A percentile compares a stretch with the other conserved stretches of the same genome.
Evolutionary conservation across 2,113 vertebrate genomes (phyloP).

Genomic region (Haplochromis burtoni): DNA sequence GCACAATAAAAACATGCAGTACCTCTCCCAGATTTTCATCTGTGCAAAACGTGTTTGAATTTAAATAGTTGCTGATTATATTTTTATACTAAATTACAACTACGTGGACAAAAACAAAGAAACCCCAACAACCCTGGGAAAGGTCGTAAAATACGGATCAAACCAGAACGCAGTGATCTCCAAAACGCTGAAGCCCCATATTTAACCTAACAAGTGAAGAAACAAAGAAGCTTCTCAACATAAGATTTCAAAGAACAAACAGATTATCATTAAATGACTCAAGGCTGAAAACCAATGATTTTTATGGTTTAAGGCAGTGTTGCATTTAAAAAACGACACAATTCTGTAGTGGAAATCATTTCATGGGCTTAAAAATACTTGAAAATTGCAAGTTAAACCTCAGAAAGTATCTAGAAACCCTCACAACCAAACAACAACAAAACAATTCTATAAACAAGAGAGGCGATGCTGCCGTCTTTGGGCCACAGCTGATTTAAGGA

Average conservation of each 20-base stretch:
- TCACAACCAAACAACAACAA: neutral
- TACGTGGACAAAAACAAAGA: neutral
- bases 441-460: neutral
- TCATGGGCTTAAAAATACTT: neutral
- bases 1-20: neutral
- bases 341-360: neutral
- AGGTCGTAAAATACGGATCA: accelerated
- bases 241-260: neutral
- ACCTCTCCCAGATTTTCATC: neutral
- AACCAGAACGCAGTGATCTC: neutral
- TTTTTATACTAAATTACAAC: neutral
- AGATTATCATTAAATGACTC: neutral
- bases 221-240: neutral
- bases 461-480: neutral
- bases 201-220: neutral
- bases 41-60: neutral
- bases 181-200: neutral
- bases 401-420: neutral
- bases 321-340: neutral
- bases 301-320: neutral
- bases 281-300: neutral
- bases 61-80: neutral
- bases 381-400: neutral
- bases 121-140: neutral
- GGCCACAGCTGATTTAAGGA: neutral